phyloP scores from a whole-genome alignment of 2,888 invertebrate genomes.

The Thumatha senex region DNA sequence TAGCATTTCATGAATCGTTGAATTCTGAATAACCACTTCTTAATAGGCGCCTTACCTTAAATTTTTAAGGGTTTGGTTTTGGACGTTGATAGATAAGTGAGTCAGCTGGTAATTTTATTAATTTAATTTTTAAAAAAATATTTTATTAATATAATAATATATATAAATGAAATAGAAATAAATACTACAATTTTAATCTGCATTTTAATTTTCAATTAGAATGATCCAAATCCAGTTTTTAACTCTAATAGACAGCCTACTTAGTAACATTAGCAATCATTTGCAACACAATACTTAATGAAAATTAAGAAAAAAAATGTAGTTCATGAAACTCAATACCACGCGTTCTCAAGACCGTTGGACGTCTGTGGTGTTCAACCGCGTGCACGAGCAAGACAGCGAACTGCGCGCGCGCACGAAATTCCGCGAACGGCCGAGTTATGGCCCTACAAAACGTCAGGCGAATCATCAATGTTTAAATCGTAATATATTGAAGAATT shows the following conservation, averaged over 20 bases:
- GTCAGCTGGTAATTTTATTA: no score
- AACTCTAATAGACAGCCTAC: neutral
- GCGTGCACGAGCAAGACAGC: slow-evolving; percentile 31
- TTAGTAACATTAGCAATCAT: slow-evolving; percentile 27
- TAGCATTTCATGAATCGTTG: no score
- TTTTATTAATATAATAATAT: no score
- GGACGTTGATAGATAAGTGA: no score
- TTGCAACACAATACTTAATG: slow-evolving; percentile 41
- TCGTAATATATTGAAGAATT: slow-evolving; percentile 83
- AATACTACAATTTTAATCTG: no score
- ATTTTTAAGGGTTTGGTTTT: no score
- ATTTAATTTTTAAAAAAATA: no score
- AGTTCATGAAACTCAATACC: slow-evolving; percentile 50
- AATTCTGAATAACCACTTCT: no score
- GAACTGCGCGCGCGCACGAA: slow-evolving; percentile 19
- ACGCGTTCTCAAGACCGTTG: slow-evolving; percentile 41
- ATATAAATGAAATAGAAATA: no score
- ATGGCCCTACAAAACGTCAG: slow-evolving; percentile 79
- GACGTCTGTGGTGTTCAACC: slow-evolving; percentile 19
- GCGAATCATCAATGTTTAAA: slow-evolving; percentile 81
- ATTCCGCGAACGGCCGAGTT: slow-evolving; percentile 74
- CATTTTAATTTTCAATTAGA: no score
- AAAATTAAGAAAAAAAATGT: slow-evolving; percentile 50
- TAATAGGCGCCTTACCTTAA: no score
- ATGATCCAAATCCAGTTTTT: no score